Evolutionary conservation across 2,888 invertebrate species (phyloP), one percentile per base, ranked within the genome.

Genomic region (Sesia bembeciformis): DNA sequence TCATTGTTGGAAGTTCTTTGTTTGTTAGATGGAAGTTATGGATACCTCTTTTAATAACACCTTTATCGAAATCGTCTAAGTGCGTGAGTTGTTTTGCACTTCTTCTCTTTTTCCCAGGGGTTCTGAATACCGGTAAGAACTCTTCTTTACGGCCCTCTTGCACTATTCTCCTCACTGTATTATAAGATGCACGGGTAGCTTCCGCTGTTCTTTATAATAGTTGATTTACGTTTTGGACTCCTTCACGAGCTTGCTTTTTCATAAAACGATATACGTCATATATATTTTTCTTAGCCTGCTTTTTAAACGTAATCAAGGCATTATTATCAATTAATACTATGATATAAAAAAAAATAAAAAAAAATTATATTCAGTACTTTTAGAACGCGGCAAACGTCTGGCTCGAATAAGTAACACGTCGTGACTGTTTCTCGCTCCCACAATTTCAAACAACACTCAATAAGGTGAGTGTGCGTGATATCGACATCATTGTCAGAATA

Each of bases 41-140:
- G 4, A 72, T 62, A 41, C 62, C 63, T 38, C 67, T 65, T 60
- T 63, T 73, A 23, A 72, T 67, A 0, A 69, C 66, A 4, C 64
- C 61, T 57, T 66, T 60, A 49, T 68, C 64, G 52, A 70, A 70
- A 42, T 54, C 60, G 40, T 70, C 66, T 3, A 69, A 60, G 0
- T 53, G 63, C 3, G 68, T 72, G 0, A 71, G 56, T 38, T 54
- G 58, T 53, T 64, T 66, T 40, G 53, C 40, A 53, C 65, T 55
- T 0, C 50, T 4, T n/a, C 67, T 53, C 61, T 70, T 59, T 64
- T 67, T 40, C n/a, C 64, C 64, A 6, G 67, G 67, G 39, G 67
- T 68, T 42, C 63, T 57, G 53, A 68, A 67, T 3, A 63, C 60
- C 4, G 54, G n/a, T 4, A 58, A 8, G 5, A 57, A 58, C 3